Base-by-base conservation (phyloP, 2,888 invertebrate species). In the Matsumyia berberina region DNA sequence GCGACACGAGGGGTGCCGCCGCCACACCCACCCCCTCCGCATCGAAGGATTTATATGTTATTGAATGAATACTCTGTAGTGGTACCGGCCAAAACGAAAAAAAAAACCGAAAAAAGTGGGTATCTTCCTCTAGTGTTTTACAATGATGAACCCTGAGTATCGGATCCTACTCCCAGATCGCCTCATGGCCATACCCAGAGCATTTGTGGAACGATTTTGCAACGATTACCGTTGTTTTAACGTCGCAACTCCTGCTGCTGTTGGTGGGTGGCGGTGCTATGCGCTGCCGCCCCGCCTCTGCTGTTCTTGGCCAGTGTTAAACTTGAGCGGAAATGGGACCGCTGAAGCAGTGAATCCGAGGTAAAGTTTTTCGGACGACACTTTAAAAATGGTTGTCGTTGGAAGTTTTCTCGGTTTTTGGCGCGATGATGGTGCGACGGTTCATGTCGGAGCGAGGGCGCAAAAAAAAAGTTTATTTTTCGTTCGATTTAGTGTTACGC, bases 401-500 rank as follows among this genome's bases (percentile, higher is more conserved):
- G 44, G 44, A 53, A 70, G 78, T 78, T 73, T 17, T 29, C 29
- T 37, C 12, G 3, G 29, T 17, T n/a, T 44, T 5, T 57, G 39
- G 15, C 42, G n/a, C 17, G 35, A 31, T 12, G 6, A 19, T 12
- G n/a, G 5, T 33, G 17, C 35, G 33, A 24, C 8, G 51, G 55
- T 46, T 31, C 44, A 42, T 35, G 57, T 49, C 39, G 19, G 9
- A 33, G 51, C 49, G 60, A 62, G 62, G 62, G 42, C 15, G 39
- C 8, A 11, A 15, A 19, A 55, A 69, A 77, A 79, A 85, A 85
- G 74, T 80, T 85, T 80, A 85, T 85, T 76, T 80, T 85, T 85
- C 80, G 85, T 85, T 85, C 85, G 85, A 85, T 85, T 85, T 85
- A 85, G 85, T 80, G 85, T 85, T 85, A 74, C 80, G 80, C 80